Percentiles rank a stretch among this genome's conserved stretches.
phyloP scores from a whole-genome alignment of 1,140 invertebrate genomes.

The Daktulosphaira vitifoliae region DNA sequence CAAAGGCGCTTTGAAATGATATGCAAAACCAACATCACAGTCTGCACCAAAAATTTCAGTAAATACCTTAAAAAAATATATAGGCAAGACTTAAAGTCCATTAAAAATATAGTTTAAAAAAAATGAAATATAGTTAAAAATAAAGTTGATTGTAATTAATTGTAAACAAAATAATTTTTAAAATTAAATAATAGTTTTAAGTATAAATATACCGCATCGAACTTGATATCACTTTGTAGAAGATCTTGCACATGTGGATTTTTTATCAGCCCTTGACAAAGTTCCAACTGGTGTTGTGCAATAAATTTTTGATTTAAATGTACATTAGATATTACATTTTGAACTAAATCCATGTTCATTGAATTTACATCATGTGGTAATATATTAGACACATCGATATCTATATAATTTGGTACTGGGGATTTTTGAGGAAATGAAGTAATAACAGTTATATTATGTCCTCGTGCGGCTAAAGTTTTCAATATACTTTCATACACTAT shows the following conservation, averaged over 20 bases:
- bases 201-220: constrained; percentile 36
- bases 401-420: constrained; percentile 47
- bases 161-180: too few species aligned
- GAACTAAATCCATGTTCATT: constrained; percentile 1
- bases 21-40: constrained; percentile 39
- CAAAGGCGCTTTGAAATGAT: constrained; percentile 45
- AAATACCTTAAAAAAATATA: constrained; percentile 24
- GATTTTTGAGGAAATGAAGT: constrained; percentile 46
- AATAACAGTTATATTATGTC: constrained; percentile 41
- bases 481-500: constrained; percentile 41
- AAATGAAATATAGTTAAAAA: too few species aligned
- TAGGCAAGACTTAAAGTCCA: too few species aligned
- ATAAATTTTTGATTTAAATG: constrained; percentile 16
- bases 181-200: too few species aligned
- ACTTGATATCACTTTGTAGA: constrained; percentile 31
- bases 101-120: too few species aligned
- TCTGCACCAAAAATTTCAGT: constrained; percentile 37
- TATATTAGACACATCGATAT: constrained; percentile 41
- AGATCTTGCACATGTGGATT: constrained; percentile 20
- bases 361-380: neutral
- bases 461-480: constrained; percentile 40
- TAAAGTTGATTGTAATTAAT: too few species aligned
- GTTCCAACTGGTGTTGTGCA: neutral
- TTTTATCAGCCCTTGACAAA: neutral
- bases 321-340: neutral